Percentiles rank a stretch among this genome's conserved stretches.
Evolutionary conservation across 2,113 vertebrate species (phyloP).

Genomic region (Syrrhaptes paradoxus): DNA sequence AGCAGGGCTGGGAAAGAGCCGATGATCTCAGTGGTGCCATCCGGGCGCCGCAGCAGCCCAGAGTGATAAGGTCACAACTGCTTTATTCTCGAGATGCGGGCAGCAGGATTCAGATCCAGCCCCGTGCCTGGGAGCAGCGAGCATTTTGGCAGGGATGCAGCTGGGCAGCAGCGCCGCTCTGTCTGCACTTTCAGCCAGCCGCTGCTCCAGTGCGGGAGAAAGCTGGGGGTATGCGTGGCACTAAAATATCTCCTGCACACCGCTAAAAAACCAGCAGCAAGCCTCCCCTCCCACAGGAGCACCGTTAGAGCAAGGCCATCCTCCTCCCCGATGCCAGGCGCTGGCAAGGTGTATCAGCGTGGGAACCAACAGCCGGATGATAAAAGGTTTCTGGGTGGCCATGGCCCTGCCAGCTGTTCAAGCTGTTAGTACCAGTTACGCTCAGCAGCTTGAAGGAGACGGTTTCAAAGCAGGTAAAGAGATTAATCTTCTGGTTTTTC

Average conservation of each 20-base stretch:
- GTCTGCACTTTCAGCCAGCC: neutral
- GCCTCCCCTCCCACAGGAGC: neutral
- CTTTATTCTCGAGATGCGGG: neutral
- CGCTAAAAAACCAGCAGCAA: neutral
- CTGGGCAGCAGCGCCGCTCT: neutral
- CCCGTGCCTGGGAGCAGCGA: neutral
- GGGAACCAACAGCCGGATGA: neutral
- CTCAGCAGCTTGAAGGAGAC: neutral
- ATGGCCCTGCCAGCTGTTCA: neutral
- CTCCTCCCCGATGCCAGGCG: neutral
- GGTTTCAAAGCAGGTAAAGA: neutral
- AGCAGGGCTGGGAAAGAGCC: neutral
- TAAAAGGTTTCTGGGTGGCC: neutral
- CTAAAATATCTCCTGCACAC: neutral
- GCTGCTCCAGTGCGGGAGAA: accelerated
- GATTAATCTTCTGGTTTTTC: neutral
- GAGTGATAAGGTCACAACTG: neutral
- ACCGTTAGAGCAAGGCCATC: neutral
- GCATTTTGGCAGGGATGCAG: neutral
- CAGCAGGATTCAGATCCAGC: neutral
- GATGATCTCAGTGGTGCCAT: accelerated
- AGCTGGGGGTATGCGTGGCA: neutral
- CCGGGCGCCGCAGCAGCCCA: neutral
- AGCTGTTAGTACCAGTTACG: neutral
- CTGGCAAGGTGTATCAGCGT: accelerated